phyloP scores from a whole-genome alignment of 2,888 invertebrate species.

The Isoperla grammatica region DNA sequence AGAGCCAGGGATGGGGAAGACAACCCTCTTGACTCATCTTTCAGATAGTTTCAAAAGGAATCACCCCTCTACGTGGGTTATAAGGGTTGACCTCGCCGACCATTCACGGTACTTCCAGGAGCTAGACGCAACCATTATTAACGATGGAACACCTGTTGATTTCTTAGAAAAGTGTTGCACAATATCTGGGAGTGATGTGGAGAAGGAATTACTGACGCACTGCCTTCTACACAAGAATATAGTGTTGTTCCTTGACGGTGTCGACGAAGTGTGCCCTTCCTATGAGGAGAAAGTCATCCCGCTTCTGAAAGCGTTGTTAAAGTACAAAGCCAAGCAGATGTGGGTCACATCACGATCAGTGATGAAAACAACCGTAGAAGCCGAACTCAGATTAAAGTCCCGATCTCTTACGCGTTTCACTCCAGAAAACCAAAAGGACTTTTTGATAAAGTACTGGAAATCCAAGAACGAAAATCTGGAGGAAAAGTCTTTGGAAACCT shows the following conservation, averaged over 20 bases:
- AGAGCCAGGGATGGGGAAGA: constrained; percentile 19
- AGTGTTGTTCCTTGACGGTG: constrained; percentile 10
- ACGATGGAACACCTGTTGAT: not conserved
- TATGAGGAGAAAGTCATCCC: constrained; percentile 5
- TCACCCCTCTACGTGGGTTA: constrained; percentile 4
- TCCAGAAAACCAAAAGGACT: not conserved
- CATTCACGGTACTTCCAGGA: not conserved
- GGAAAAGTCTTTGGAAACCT: not conserved
- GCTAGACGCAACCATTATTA: not conserved
- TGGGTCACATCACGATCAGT: constrained; percentile 16
- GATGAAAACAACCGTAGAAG: constrained; percentile 9
- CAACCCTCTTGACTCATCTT: constrained; percentile 10
- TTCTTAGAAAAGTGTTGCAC: constrained; percentile 4
- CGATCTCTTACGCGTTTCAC: constrained; percentile 8
- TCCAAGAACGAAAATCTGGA: not conserved
- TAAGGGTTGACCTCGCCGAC: constrained; percentile 13
- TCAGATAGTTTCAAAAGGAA: not conserved
- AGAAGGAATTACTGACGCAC: constrained; percentile 3
- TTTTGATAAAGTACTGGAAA: constrained; percentile 1
- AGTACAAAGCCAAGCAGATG: not conserved
- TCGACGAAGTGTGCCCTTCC: constrained; percentile 15
- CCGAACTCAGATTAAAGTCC: not conserved
- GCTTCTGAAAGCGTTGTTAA: constrained; percentile 2
- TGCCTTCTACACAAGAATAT: constrained; percentile 5
- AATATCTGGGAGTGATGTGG: constrained; percentile 1